Percentiles rank a stretch among this genome's conserved stretches.
These are phyloP conservation scores for Montipora sp. DNA, from an alignment of 64 coral and sea anemone genomes.

Conservation along the genomic window DNA sequence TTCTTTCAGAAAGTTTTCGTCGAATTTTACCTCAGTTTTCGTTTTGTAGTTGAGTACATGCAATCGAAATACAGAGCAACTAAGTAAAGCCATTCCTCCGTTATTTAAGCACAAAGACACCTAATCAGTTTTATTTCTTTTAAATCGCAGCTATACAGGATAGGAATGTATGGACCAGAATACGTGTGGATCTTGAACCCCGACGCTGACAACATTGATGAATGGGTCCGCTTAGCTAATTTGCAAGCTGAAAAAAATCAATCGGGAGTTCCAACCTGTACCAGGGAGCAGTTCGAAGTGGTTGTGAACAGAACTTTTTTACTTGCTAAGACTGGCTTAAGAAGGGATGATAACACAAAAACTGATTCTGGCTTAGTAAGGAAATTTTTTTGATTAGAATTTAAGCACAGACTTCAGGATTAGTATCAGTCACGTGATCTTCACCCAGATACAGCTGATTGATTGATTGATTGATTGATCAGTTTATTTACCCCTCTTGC, in stretches of 20 bases:
- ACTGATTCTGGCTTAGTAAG: constrained; percentile 18
- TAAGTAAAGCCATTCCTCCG: no score
- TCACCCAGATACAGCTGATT: no score
- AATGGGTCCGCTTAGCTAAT: background rate
- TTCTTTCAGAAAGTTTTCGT: no score
- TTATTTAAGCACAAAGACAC: no score
- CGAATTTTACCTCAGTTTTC: no score
- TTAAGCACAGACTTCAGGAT: no score
- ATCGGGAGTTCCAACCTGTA: background rate
- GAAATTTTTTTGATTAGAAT: background rate
- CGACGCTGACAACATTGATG: background rate
- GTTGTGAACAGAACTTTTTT: background rate
- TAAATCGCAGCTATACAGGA: background rate
- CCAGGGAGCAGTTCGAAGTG: background rate
- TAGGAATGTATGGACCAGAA: constrained; percentile 7
- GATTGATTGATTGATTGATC: no score
- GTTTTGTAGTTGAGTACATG: no score
- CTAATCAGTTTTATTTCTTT: background rate
- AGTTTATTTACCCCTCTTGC: no score
- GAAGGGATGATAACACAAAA: background rate
- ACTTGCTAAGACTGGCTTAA: background rate
- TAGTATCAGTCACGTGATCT: no score
- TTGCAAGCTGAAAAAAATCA: background rate
- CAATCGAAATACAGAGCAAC: no score
- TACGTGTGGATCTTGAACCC: constrained; percentile 29